Evolutionary conservation across 2,888 invertebrate genomes (phyloP), one percentile per base, ranked within the genome.

Genomic region (Phorcus lineatus): DNA sequence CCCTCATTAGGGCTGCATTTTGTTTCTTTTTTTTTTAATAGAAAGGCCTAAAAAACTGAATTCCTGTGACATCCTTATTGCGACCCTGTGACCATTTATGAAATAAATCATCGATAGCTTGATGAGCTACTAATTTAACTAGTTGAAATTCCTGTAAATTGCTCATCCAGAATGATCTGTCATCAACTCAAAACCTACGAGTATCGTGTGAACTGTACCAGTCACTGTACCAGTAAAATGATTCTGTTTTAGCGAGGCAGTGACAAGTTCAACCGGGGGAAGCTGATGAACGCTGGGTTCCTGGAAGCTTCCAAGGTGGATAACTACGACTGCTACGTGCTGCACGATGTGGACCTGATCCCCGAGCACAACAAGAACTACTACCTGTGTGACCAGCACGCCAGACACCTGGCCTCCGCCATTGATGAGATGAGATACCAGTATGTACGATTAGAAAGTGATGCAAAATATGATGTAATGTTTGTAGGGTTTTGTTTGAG

Each of bases 381-480:
- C 2, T 94, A 94, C 85, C 86, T 91, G 80, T 94, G 94, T 85
- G 92, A 92, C 74, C 86, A 90, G 16, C 88, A 91, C 52, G 93
- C 93, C 11, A 86, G 92, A 1, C 94, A 94, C 86, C 84, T 94
- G 36, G 92, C 94, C 6, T 92, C 93, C 3, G 91, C 90, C 82
- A 93, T 94, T 57, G 92, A 92, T 83, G 93, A 93, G 82, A 92
- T 93, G 85, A 92, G 94, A 85, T 94, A 94, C 83, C 93, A 93
- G 93, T 93, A 83, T 86, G 92, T 88, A 1, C 1, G 47, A 47
- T 70, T 17, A 24, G 24, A 24, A 24, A 9, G 1, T 75, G 31
- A 22, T n/a, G 16, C 75, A 13, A 40, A 55, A 19, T 16, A 47
- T 17, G 28, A 9, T 19, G 19, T 54, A 11, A 54, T n/a, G n/a